Evolutionary conservation across 1,140 invertebrate species (phyloP).

Genomic region (Zaprionus capensis): DNA sequence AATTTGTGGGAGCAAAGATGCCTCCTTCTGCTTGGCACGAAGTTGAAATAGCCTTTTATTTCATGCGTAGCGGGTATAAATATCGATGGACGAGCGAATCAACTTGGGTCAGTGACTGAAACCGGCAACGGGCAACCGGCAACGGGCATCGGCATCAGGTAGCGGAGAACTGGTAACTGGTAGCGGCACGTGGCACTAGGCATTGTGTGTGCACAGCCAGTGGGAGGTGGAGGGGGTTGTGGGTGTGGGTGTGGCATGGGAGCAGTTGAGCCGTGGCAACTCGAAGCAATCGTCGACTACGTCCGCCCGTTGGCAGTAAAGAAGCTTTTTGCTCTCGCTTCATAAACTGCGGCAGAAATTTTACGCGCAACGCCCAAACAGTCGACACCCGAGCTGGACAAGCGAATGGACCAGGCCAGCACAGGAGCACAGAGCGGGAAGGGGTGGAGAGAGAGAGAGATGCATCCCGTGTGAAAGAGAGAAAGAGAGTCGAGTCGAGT

Average conservation of each 20-base stretch:
- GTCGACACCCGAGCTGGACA: slow-evolving; percentile 7
- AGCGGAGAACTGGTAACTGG: not conserved
- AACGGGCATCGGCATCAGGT: slow-evolving; percentile 3
- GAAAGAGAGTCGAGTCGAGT: not conserved
- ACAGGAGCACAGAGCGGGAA: not conserved
- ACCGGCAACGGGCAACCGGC: not conserved
- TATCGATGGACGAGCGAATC: slow-evolving; percentile 3
- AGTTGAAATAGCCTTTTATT: too few species aligned
- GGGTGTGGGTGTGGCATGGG: not conserved
- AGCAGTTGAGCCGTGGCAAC: slow-evolving; percentile 11
- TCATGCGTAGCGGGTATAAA: not conserved
- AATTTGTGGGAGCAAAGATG: too few species aligned
- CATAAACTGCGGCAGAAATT: slow-evolving; percentile 40
- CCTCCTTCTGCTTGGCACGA: too few species aligned
- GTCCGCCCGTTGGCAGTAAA: slow-evolving; percentile 27
- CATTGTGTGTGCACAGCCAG: not conserved
- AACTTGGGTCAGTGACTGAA: slow-evolving; percentile 21
- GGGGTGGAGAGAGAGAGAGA: not conserved
- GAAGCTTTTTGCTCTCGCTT: slow-evolving; percentile 36
- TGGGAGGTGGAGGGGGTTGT: too few species aligned
- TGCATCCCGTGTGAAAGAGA: not conserved
- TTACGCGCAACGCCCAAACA: slow-evolving; percentile 24
- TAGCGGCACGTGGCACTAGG: slow-evolving; percentile 5
- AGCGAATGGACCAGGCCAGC: not conserved
- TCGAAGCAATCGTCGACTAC: slow-evolving; percentile 16